Evolutionary conservation across 2,113 vertebrate genomes (phyloP), one percentile per base, ranked within the genome.

Genomic region (Corvus hawaiiensis): DNA sequence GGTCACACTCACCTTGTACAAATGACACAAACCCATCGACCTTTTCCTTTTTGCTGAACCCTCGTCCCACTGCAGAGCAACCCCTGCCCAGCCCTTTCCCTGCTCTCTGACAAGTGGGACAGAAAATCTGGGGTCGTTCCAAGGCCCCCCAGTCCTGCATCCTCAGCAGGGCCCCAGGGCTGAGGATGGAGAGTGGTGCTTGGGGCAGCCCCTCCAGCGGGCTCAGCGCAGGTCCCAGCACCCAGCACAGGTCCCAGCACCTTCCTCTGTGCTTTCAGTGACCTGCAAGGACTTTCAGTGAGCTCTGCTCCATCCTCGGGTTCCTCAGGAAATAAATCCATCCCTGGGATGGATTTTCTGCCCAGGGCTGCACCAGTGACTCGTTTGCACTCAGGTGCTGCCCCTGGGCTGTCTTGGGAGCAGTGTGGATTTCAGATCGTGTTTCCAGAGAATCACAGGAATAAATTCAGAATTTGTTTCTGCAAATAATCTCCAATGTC

Each of bases 331-430:
- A 52, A 13, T 48, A 22, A 48, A 23, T 48, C 67, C 30, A 9
- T 32, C 39, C 14, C 28, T 18, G 32, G 1, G 20, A 7, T 2
- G 33, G 32, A 10, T 39, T 39, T 21, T 26, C 41, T 52, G 30
- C 51, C 1, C 9, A 32, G 51, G 0, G 0, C 4, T 7, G 23
- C 7, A 11, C 55, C 48, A 7, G 46, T 10, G 17, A 0, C 21
- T n/a, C 46, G 51, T 35, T 39, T 26, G 24, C 32, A 0, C 0
- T 1, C 18, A 1, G 41, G 21, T 35, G 54, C 49, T 63, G 71
- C 69, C 37, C 66, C 48, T 28, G 24, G 9, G 30, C 63, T 43
- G n/a, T 0, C 20, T 61, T 72, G 56, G 59, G 23, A 84, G 32
- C 37, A 4, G 6, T 10, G 55, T 16, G 77, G 22, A 14, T 46